Evolutionary conservation across 2,797 vertebrate species (phyloP), one percentile per base, ranked within the genome.

Genomic region (Argentina silus): DNA sequence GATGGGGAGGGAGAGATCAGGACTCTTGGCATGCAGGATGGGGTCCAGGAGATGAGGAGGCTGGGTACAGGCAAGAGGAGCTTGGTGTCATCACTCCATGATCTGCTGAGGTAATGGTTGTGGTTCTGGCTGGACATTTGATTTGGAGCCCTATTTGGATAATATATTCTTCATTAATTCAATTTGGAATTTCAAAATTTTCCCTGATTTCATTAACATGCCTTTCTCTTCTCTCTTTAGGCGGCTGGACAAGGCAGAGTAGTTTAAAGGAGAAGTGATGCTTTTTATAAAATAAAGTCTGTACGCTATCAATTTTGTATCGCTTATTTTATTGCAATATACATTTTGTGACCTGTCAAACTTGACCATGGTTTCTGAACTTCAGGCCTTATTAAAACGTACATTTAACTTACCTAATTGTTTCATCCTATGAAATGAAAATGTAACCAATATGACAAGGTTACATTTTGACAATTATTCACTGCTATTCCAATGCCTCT

Each of bases 31-130:
- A 44, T 21, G 47, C 6, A 64, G 42, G n/a, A n/a, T 42, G 0
- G 1, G 51, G 36, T 9, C 14, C 3, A 43, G 23, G n/a, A 50
- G 48, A 50, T 61, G 23, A 3, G 51, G 15, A 12, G 69, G 10
- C 23, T 0, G 23, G 15, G 48, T 50, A 12, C 6, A 0, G 45
- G n/a, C 27, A 73, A 21, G 6, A 75, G 53, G 4, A 67, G 73
- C 1, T 56, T 88, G 42, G 64, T 71, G 6, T 84, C 71, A 3
- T 43, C 67, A 3, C 87, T 93, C 47, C 48, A 90, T 8, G 73
- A 76, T 75, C 69, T 88, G 42, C 21, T 92, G 67, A 87, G 89
- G 90, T 93, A 45, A 8, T 59, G 27, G 27, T 56, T 21, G 14
- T 14, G 12, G 2, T 15, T 23, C 56, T 17, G 51, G n/a, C 51